Conservation (phyloP, 2,113 vertebrate genomes). For the Strix uralensis region DNA sequence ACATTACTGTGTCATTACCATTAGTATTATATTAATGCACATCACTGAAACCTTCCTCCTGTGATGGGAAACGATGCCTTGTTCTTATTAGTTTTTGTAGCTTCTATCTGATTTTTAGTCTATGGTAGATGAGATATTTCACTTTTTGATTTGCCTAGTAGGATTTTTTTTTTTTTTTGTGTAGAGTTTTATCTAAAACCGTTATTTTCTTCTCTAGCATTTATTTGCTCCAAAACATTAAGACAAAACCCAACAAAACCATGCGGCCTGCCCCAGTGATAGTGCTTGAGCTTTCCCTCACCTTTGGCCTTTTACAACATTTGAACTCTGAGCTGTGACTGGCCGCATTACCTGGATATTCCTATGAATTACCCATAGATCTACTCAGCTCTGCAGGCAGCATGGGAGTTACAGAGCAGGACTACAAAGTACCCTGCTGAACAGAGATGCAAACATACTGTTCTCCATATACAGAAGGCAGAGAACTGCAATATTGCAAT, state of each 20-base stretch:
- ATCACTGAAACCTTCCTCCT: background rate
- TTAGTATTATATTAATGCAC: background rate
- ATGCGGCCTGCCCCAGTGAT: background rate
- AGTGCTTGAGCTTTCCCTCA: accelerated
- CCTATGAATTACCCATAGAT: background rate
- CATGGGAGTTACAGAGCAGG: background rate
- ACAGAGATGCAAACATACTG: background rate
- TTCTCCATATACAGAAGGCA: background rate
- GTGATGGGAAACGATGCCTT: background rate
- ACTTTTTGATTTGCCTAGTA: background rate
- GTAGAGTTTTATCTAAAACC: background rate
- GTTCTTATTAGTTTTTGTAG: background rate
- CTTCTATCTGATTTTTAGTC: background rate
- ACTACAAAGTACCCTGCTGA: background rate
- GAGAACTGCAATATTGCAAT: background rate
- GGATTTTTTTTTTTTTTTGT: background rate
- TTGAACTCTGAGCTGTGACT: background rate
- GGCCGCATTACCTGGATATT: background rate
- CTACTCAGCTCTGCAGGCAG: background rate
- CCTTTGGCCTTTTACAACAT: background rate
- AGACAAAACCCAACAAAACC: background rate
- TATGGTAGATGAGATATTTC: background rate
- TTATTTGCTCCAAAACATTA: background rate
- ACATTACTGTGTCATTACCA: background rate
- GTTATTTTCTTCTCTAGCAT: background rate